Evolutionary conservation across 2,888 invertebrate species (phyloP), one percentile per base, ranked within the genome.

Genomic region (Theretra japonica): DNA sequence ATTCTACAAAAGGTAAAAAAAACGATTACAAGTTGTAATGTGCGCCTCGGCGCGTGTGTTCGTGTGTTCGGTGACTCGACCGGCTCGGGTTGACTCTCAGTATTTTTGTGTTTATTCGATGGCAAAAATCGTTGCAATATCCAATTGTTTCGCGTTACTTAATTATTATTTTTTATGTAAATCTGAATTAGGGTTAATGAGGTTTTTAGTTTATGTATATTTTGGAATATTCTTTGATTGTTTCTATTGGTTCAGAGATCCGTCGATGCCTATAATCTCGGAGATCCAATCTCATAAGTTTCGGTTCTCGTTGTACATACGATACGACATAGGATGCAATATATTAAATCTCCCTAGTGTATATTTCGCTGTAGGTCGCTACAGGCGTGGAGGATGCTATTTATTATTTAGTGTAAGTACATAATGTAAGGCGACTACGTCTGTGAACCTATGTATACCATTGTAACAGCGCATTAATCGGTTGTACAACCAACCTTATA

Each of bases 401-500:
- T 94, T 94, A 94, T 94, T 94, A 93, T 93, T 92, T 94, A 94
- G 93, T 91, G 76, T 83, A 94, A 94, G 93, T 88, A 65, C 65
- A 86, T 92, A 90, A 88, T 86, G 76, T 89, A 92, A 92, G 90
- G 88, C 83, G 84, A 90, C 87, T 88, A 88, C 86, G 86, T 89
- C 93, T 94, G 94, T 94, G 94, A 91, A 91, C 86, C 85, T 88
- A 88, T 93, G 94, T 94, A 94, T 94, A 94, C 94, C 93, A 92
- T 84, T 91, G 89, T 90, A 91, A 86, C 90, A 87, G 88, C 91
- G 87, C 91, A 88, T 87, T 83, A 85, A 86, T 87, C 82, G 92
- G 90, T 90, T 90, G 88, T 84, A 82, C 80, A 84, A 83, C 86
- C 89, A 86, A 87, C 86, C 87, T 82, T 88, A 88, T 91, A 89